Evolutionary conservation across 2,888 invertebrate genomes (phyloP), one percentile per base, ranked within the genome.

Genomic region (Steinernema carpocapsae): DNA sequence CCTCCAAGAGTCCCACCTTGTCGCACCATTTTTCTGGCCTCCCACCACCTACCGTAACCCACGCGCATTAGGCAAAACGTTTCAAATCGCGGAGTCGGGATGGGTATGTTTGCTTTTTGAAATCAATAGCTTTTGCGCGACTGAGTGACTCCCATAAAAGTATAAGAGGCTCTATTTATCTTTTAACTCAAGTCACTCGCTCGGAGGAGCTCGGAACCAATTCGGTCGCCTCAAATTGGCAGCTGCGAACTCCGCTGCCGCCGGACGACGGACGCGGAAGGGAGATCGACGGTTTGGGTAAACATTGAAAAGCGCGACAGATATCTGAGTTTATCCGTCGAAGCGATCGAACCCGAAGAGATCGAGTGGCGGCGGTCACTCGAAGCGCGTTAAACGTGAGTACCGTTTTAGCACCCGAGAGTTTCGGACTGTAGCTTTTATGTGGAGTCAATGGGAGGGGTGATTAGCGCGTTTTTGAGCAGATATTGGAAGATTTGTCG

Each of bases 161-260:
- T 56, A 56, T 56, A 24, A 56, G 56, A 56, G 56, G 56, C 56
- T 56, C 26, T 56, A 56, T 56, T 56, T 56, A 56, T 56, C 56
- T 56, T 56, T 56, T 56, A 56, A 56, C 56, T 56, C 56, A 56
- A 56, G 56, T 56, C 56, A 56, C 56, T 24, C 24, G 6, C 24
- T 3, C 26, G 24, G 17, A 17, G 24, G n/a, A 56, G 12, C 26
- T 56, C 56, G 56, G 17, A 6, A 26, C 56, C 43, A 43, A 43
- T 43, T 43, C 43, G 43, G 43, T 43, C 43, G 43, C 43, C 14
- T 56, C 56, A 26, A 56, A 56, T 56, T 56, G 56, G 56, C 56
- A 56, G 56, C 56, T 56, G 56, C 56, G 56, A 56, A 56, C 24
- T 56, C 56, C 26, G 56, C n/a, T n/a, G n/a, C n/a, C n/a, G n/a